Percentiles rank a stretch among this genome's conserved stretches.
Evolutionary conservation across 2,888 invertebrate species (phyloP).

Genomic region (Melipona bicolor): DNA sequence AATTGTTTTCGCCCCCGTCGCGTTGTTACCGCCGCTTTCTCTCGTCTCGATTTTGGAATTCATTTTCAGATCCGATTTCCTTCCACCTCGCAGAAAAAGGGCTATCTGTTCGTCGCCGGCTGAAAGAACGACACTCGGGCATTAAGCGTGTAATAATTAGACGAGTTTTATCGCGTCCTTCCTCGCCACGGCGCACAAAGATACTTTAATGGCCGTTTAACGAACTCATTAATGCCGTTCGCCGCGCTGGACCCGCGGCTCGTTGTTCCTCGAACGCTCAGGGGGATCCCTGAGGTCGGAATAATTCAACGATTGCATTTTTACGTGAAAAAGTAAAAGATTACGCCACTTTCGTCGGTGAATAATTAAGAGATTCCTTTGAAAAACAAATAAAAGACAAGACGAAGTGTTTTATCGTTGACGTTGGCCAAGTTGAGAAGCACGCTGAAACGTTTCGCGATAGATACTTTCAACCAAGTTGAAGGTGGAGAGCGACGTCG

Average conservation of each 20-base stretch:
- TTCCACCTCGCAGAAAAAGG: not conserved
- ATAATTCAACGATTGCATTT: not conserved
- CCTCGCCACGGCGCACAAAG: slow-evolving; percentile 12
- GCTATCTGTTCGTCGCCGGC: not conserved
- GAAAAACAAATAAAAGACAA: not conserved
- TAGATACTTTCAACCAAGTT: not conserved
- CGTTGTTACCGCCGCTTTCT: not conserved
- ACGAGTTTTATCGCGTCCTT: slow-evolving; percentile 33
- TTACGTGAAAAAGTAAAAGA: not conserved
- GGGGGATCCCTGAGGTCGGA: not conserved
- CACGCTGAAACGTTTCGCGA: no score
- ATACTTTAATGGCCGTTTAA: slow-evolving; percentile 54
- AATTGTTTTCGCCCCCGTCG: not conserved
- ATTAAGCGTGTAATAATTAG: slow-evolving; percentile 50
- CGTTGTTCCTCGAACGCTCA: not conserved
- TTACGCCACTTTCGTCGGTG: not conserved
- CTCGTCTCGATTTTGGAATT: not conserved
- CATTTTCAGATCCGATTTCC: not conserved
- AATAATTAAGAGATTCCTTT: not conserved
- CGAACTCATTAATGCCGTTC: slow-evolving; percentile 46
- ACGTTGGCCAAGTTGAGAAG: not conserved
- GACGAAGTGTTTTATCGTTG: not conserved
- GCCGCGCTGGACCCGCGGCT: slow-evolving; percentile 1
- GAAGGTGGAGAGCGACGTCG: not conserved
- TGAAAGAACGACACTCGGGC: not conserved